Evolutionary conservation across 2,888 invertebrate genomes (phyloP).

Genomic region (Lepas anatifera): DNA sequence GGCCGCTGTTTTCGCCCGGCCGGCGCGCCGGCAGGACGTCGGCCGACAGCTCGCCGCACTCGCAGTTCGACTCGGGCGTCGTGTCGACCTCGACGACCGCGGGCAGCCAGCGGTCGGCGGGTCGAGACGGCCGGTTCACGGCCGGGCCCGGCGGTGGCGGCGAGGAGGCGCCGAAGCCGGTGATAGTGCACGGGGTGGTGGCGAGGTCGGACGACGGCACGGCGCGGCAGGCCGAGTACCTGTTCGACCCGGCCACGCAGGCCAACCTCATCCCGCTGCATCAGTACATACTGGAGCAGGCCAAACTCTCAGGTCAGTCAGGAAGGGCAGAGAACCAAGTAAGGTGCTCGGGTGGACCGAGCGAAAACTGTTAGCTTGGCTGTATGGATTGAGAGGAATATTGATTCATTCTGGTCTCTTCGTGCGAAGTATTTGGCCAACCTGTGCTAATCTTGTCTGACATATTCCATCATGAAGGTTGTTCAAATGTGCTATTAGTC

Average conservation of each 20-base stretch:
- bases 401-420: no score
- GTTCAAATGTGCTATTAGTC: no score
- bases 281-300: conserved; percentile 78
- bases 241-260: conserved; percentile 31
- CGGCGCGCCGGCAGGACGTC: conserved; percentile 21
- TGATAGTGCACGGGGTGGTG: conserved; percentile 9
- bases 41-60: conserved; percentile 27
- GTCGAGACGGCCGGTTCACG: background rate
- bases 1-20: conserved; percentile 15
- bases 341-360: no score
- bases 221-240: conserved; percentile 28
- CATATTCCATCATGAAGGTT: no score
- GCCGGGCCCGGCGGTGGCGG: conserved; percentile 17
- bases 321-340: no score
- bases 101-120: conserved; percentile 15
- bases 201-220: conserved; percentile 22
- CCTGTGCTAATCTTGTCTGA: no score
- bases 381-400: no score
- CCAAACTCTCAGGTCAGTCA: conserved; percentile 52
- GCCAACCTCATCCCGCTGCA: conserved; percentile 64
- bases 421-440: no score
- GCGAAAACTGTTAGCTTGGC: no score
- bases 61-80: conserved; percentile 28
- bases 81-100: conserved; percentile 22
- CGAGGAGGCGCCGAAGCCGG: conserved; percentile 23